phyloP scores from a whole-genome alignment of 23 tunicate species.

The Botrylloides violaceus region DNA sequence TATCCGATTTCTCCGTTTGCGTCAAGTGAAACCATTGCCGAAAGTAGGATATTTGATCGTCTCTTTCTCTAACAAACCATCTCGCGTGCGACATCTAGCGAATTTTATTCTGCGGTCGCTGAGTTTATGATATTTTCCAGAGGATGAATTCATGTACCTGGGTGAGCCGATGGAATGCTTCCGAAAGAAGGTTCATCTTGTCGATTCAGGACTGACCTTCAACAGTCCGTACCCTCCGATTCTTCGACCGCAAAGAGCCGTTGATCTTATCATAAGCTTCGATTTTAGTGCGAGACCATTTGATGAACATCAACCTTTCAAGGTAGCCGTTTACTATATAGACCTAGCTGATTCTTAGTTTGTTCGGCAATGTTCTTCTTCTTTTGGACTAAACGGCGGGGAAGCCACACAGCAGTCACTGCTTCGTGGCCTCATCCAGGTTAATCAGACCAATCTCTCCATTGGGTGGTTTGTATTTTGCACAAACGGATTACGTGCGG shows the following conservation, averaged over 20 bases:
- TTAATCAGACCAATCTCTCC: too few species aligned
- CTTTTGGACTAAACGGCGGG: too few species aligned
- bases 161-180: conserved; percentile 49
- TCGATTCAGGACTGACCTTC: conserved; percentile 91
- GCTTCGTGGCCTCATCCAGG: too few species aligned
- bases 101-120: too few species aligned
- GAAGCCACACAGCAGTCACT: too few species aligned
- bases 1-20: conserved; percentile 88
- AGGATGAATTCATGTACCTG: conserved; percentile 32
- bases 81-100: too few species aligned
- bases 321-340: too few species aligned
- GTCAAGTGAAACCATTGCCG: conserved; percentile 37
- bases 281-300: conserved; percentile 73
- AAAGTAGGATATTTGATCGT: too few species aligned
- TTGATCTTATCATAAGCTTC: conserved; percentile 66
- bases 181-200: conserved; percentile 60
- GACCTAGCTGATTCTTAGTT: too few species aligned
- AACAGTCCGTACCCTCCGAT: conserved; percentile 77
- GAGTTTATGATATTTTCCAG: conserved; percentile 1
- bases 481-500: neutral
- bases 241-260: conserved; percentile 62
- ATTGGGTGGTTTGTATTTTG: neutral
- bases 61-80: too few species aligned
- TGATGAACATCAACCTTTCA: conserved; percentile 52
- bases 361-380: too few species aligned